Evolutionary conservation across 1,140 invertebrate species (phyloP).

Genomic region (Drosophila parvula): DNA sequence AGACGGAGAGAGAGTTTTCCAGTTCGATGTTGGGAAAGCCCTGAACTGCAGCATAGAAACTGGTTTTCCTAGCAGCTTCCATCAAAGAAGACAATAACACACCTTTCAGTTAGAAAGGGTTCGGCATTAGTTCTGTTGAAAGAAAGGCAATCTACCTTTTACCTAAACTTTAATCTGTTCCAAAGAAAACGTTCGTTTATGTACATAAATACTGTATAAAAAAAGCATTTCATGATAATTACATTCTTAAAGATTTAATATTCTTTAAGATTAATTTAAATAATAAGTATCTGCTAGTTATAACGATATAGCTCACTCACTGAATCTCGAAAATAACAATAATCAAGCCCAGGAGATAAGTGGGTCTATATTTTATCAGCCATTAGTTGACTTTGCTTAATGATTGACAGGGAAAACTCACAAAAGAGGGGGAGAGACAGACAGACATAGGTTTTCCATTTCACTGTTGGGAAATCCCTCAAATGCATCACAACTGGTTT

Average conservation of each 20-base stretch:
- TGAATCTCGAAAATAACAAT: not conserved
- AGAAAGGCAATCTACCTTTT: conserved; percentile 4
- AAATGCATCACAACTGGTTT: conserved; percentile 65
- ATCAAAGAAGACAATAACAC: not conserved
- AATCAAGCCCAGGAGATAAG: not conserved
- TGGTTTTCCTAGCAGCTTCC: conserved; percentile 1
- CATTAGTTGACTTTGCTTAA: conserved; percentile 22
- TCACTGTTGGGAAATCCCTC: conserved; percentile 13
- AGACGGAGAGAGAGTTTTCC: conserved; percentile 19
- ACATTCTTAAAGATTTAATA: too few species aligned
- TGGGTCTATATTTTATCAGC: conserved; percentile 4
- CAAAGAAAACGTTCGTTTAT: too few species aligned
- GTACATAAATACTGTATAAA: too few species aligned
- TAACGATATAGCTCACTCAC: too few species aligned
- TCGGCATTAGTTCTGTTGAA: not conserved
- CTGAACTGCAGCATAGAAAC: conserved; percentile 16
- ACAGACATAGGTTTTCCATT: conserved; percentile 23
- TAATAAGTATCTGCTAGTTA: not conserved
- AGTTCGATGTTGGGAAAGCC: conserved; percentile 11
- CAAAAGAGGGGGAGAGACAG: not conserved
- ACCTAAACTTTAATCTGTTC: not conserved
- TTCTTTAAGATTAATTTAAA: too few species aligned
- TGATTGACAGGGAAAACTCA: conserved; percentile 3
- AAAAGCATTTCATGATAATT: too few species aligned
- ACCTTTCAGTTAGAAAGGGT: conserved; percentile 7